phyloP scores from a whole-genome alignment of 2,797 vertebrate species.

The Heliangelus exortis region DNA sequence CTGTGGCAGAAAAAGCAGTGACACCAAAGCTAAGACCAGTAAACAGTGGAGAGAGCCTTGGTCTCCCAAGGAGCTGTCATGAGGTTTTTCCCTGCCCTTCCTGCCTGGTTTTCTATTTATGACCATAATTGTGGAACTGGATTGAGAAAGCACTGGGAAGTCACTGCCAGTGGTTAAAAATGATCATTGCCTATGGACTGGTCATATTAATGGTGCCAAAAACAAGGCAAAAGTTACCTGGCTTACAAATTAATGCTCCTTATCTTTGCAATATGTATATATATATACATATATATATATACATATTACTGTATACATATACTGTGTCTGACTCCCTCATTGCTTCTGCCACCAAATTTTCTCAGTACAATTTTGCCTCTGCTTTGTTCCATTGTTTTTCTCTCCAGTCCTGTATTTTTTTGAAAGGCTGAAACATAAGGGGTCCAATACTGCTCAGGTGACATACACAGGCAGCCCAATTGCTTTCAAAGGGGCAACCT shows the following conservation, averaged over 20 bases:
- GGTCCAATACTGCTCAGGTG: not conserved
- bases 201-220: not conserved
- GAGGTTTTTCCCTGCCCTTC: not conserved
- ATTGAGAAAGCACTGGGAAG: not conserved
- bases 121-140: not conserved
- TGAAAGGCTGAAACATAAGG: not conserved
- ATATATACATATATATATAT: not conserved
- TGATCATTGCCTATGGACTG: not conserved
- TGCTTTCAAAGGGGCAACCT: constrained; percentile 24
- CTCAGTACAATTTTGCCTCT: not conserved
- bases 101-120: not conserved
- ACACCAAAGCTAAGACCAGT: not conserved
- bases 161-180: not conserved
- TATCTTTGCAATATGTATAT: not conserved
- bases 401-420: not conserved
- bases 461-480: not conserved
- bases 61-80: not conserved
- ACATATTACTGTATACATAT: too few relatives aligned
- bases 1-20: not conserved
- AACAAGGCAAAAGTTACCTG: not conserved
- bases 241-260: not conserved
- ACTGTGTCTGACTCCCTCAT: not conserved
- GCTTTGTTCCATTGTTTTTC: not conserved
- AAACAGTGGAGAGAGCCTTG: not conserved
- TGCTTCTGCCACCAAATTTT: not conserved